Evolutionary conservation across 1,140 invertebrate species (phyloP).

Genomic region (Pseudomyrmex sp.): DNA sequence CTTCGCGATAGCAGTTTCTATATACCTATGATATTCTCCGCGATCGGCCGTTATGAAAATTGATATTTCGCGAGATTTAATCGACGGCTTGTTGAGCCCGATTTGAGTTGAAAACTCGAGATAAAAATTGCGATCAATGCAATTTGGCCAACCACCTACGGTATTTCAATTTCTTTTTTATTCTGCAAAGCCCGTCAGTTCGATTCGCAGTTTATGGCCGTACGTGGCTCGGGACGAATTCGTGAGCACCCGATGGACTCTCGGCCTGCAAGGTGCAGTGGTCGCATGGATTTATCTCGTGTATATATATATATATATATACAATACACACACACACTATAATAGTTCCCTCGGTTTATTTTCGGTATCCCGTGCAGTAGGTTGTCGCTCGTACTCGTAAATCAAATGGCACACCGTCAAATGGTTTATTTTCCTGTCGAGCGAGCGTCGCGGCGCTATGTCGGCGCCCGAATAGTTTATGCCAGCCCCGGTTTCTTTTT

Average conservation of each 20-base stretch:
- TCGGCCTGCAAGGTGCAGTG: conserved; percentile 48
- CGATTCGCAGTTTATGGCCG: too few species aligned
- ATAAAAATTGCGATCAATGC: not conserved
- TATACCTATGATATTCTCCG: conserved; percentile 9
- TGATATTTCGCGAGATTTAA: not conserved
- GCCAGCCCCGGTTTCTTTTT: not conserved
- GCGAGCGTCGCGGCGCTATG: conserved; percentile 46
- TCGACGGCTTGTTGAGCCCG: too few species aligned
- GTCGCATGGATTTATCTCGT: conserved; percentile 63
- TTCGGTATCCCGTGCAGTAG: conserved; percentile 76
- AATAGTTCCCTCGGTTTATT: conserved; percentile 71
- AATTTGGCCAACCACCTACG: too few species aligned
- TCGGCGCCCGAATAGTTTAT: conserved; percentile 13
- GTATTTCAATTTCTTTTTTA: too few species aligned
- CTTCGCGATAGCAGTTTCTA: conserved; percentile 37
- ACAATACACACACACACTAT: conserved; percentile 21
- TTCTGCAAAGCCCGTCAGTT: too few species aligned
- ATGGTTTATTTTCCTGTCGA: conserved; percentile 67
- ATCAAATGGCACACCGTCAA: conserved; percentile 68
- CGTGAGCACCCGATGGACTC: conserved; percentile 40
- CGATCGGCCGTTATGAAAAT: conserved; percentile 33
- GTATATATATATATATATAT: conserved; percentile 3
- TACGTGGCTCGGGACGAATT: not conserved
- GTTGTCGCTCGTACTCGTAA: conserved; percentile 74
- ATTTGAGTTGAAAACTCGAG: too few species aligned